Conservation (phyloP, 2,113 vertebrate genomes). For the Cebidichthys violaceus region DNA sequence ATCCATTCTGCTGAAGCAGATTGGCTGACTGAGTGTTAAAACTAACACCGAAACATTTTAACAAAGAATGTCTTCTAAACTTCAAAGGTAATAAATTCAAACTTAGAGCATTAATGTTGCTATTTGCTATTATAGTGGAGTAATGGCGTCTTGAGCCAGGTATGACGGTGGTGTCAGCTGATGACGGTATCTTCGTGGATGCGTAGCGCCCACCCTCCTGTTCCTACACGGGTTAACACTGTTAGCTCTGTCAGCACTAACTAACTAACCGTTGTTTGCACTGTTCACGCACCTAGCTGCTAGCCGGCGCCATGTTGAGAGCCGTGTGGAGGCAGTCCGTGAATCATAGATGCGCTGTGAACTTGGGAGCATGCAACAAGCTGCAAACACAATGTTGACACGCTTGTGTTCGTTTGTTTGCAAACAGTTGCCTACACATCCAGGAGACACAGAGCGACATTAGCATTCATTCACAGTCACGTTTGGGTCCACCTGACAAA, state of each 20-base stretch:
- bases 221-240: neutral
- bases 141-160: neutral
- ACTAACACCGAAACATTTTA: neutral
- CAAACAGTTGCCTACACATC: no score
- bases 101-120: neutral
- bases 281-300: neutral
- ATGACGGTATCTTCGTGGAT: neutral
- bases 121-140: neutral
- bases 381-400: no score
- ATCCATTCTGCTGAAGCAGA: neutral
- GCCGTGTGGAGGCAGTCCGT: neutral
- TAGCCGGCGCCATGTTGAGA: neutral
- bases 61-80: neutral
- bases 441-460: no score
- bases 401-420: no score
- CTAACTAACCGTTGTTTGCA: neutral
- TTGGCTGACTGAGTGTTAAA: neutral
- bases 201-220: neutral
- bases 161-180: neutral
- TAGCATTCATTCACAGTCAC: no score
- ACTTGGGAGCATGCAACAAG: no score
- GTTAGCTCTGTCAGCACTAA: neutral
- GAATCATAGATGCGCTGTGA: no score
- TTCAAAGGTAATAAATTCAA: neutral
- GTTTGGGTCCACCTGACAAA: no score